A percentile compares a stretch with the other conserved stretches of the same genome.
Conservation (phyloP, 2,797 vertebrate species). For the Caiman crocodilus region DNA sequence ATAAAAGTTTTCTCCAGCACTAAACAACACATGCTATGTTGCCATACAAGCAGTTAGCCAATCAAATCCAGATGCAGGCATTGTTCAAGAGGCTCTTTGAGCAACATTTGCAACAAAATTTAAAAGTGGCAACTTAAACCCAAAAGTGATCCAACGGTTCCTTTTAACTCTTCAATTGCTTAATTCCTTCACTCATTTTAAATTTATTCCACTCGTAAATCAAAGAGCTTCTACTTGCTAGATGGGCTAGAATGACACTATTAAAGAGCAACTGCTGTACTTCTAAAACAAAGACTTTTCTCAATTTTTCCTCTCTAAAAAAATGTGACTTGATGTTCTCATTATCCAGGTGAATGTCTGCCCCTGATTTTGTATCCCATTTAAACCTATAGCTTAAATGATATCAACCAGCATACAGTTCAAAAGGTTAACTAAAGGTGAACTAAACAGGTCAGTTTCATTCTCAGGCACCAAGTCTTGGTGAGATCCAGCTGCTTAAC, state of each 20-base stretch:
- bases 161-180: not conserved
- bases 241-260: no score
- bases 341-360: rapidly evolving
- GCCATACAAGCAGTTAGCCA: no score
- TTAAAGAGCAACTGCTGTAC: not conserved
- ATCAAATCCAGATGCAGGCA: no score
- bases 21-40: no score
- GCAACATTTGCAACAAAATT: not conserved
- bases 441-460: not conserved
- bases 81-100: no score
- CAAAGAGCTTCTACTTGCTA: rapidly evolving
- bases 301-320: not conserved
- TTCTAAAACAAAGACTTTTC: not conserved
- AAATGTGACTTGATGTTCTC: rapidly evolving
- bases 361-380: rapidly evolving
- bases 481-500: not conserved
- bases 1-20: not conserved
- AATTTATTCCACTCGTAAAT: rapidly evolving
- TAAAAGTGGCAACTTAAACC: not conserved
- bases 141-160: not conserved
- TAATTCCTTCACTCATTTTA: rapidly evolving
- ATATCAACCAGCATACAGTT: not conserved
- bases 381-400: rapidly evolving
- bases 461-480: not conserved
- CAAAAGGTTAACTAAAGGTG: not conserved